phyloP scores from a whole-genome alignment of 2,797 vertebrate species.

The Hippopotamyrus pictus region DNA sequence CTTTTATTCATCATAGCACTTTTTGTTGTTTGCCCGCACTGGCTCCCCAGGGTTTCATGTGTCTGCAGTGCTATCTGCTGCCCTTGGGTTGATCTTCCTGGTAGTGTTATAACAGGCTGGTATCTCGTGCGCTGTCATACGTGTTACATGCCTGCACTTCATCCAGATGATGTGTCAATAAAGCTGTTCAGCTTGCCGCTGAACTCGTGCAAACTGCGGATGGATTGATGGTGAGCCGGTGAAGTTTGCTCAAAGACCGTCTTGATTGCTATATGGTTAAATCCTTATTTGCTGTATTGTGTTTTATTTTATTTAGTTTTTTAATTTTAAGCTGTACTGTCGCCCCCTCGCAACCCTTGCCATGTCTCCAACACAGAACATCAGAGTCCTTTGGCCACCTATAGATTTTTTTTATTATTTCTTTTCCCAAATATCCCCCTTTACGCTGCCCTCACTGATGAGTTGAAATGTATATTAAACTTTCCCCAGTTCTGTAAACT shows the following conservation, averaged over 20 bases:
- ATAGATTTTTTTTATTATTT: background rate
- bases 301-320: background rate
- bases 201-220: background rate
- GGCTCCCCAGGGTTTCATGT: background rate
- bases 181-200: background rate
- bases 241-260: constrained; percentile 10
- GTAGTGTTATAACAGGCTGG: background rate
- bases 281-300: background rate
- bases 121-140: background rate
- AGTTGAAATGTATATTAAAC: background rate
- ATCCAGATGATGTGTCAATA: background rate
- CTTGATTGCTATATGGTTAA: background rate
- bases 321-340: background rate
- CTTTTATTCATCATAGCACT: background rate
- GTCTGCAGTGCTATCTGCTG: background rate
- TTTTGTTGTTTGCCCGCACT: background rate
- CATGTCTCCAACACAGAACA: background rate
- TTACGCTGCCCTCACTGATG: background rate
- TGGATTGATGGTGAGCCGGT: constrained; percentile 24
- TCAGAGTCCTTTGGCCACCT: background rate
- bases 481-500: background rate
- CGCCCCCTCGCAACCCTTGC: background rate
- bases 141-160: background rate
- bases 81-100: background rate
- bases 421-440: background rate